phyloP scores from a whole-genome alignment of 2,113 vertebrate species.

The Erythrolamprus reginae region DNA sequence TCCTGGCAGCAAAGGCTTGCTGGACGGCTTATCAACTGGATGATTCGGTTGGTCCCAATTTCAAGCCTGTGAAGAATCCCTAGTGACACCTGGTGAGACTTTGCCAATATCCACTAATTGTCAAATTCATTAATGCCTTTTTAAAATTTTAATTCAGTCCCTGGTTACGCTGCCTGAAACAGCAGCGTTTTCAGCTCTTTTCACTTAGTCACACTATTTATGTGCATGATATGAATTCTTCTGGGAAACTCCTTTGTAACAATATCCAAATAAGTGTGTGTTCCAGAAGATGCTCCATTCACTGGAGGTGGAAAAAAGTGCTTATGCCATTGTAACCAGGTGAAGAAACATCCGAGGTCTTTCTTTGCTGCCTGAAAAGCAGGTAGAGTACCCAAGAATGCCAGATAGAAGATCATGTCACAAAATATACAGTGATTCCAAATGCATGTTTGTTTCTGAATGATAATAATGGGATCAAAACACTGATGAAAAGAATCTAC shows the following conservation, averaged over 20 bases:
- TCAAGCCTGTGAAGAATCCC: neutral
- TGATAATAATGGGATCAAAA: neutral
- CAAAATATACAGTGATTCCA: neutral
- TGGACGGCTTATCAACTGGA: neutral
- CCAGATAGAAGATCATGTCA: neutral
- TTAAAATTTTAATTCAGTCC: neutral
- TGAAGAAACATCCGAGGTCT: neutral
- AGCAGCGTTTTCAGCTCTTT: constrained; percentile 1
- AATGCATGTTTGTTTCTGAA: neutral
- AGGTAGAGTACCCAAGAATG: neutral
- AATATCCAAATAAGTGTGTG: too few relatives aligned
- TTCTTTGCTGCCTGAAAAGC: neutral
- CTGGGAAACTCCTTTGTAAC: neutral
- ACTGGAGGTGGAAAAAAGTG: neutral
- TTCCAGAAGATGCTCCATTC: neutral
- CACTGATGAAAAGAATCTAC: neutral
- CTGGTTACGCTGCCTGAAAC: neutral
- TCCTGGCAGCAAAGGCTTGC: neutral
- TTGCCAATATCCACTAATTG: neutral
- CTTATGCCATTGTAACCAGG: neutral
- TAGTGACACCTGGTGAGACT: neutral
- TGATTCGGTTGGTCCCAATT: neutral
- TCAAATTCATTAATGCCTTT: neutral
- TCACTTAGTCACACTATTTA: neutral
- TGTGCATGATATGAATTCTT: neutral